phyloP scores from a whole-genome alignment of 2,797 vertebrate species.

The Masticophis lateralis region DNA sequence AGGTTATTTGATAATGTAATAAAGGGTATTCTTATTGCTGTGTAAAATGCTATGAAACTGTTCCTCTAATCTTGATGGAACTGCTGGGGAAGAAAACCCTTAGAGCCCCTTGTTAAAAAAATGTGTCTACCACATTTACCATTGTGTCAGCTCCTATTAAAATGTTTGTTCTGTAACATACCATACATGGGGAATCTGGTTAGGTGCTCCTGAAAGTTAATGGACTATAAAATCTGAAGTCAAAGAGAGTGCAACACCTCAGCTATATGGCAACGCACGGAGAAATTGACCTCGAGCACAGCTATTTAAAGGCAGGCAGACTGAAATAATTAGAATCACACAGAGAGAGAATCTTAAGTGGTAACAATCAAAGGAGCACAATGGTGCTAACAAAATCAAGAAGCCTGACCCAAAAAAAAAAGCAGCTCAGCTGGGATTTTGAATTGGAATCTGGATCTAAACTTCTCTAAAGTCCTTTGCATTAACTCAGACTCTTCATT shows the following conservation, averaged over 20 bases:
- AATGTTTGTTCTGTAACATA: neutral
- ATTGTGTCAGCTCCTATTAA: neutral
- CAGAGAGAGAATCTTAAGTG: constrained; percentile 10
- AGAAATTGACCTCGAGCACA: constrained; percentile 1
- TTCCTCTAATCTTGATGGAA: neutral
- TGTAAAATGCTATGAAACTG: neutral
- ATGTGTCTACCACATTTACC: constrained; percentile 2
- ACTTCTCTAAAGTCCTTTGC: neutral
- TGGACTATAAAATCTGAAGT: neutral
- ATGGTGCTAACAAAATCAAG: constrained; percentile 12
- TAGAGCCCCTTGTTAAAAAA: neutral
- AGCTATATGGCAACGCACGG: constrained; percentile 3
- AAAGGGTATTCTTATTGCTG: neutral
- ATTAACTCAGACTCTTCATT: neutral
- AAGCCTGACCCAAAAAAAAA: constrained; percentile 20
- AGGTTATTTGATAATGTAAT: neutral
- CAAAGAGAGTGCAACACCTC: neutral
- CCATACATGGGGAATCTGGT: neutral
- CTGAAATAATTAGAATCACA: constrained; percentile 5
- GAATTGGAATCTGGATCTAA: constrained; percentile 22
- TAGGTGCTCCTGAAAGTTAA: constrained; percentile 15
- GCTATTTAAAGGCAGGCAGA: constrained; percentile 24
- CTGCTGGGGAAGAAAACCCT: neutral
- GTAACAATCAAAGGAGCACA: constrained; percentile 16
- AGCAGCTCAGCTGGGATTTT: neutral